phyloP scores from a whole-genome alignment of 2,888 invertebrate species.

The Synergus japonicus region DNA sequence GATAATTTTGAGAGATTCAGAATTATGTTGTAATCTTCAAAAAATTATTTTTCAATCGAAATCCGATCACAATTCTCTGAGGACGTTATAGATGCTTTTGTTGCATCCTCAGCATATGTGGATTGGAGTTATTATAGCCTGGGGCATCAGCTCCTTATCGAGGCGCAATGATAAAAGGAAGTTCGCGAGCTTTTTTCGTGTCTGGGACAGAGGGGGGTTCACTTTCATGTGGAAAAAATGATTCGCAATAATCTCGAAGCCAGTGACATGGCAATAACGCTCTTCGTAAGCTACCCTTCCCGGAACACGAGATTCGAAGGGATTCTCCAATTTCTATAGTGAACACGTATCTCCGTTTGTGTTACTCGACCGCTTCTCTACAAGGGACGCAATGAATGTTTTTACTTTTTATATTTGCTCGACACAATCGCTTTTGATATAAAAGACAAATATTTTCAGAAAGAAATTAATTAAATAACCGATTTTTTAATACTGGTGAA shows the following conservation, averaged over 20 bases:
- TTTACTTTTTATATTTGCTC: constrained; percentile 18
- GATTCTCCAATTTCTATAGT: constrained; percentile 51
- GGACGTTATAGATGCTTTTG: constrained; percentile 20
- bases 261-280: constrained; percentile 72
- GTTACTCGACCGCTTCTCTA: constrained; percentile 24
- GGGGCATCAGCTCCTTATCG: constrained; percentile 45
- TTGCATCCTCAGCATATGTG: constrained; percentile 44
- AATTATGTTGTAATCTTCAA: neutral
- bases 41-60: constrained; percentile 1
- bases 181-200: constrained; percentile 37
- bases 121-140: constrained; percentile 54
- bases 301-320: constrained; percentile 50
- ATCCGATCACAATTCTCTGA: neutral
- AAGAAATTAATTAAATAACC: neutral
- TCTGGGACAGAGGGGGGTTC: constrained; percentile 53
- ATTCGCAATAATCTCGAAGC: constrained; percentile 73
- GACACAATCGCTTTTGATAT: constrained; percentile 9
- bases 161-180: constrained; percentile 40
- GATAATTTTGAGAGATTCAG: neutral
- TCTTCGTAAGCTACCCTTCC: constrained; percentile 66
- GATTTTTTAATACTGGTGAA: neutral
- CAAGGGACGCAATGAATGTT: constrained; percentile 25
- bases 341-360: constrained; percentile 36
- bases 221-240: constrained; percentile 73
- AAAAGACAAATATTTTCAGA: constrained; percentile 3